Percentiles rank a stretch among this genome's conserved stretches.
Conservation (phyloP, 92 coral and sea anemone species). For the Galaxea fascicularis region DNA sequence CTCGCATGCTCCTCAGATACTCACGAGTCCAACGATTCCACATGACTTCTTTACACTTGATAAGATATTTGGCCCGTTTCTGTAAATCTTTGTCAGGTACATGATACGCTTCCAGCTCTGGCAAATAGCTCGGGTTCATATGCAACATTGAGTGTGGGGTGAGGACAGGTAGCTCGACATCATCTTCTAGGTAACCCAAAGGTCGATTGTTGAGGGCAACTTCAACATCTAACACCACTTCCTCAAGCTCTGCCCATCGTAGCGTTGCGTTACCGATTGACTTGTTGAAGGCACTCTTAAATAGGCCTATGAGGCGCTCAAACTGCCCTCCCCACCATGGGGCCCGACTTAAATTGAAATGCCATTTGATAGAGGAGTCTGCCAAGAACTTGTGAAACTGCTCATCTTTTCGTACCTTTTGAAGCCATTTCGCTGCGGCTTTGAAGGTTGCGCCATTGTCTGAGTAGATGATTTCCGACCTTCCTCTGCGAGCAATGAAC, state of each 20-base stretch:
- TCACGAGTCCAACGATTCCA: not conserved
- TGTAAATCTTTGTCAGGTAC: not conserved
- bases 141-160: no score
- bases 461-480: not conserved
- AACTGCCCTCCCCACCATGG: no score
- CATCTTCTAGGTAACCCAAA: slow-evolving; percentile 5
- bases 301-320: no score
- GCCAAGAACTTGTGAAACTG: not conserved
- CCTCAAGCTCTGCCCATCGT: no score
- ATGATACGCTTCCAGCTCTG: slow-evolving; percentile 7
- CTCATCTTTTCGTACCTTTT: not conserved
- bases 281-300: no score
- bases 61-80: not conserved
- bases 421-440: no score
- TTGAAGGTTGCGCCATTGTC: no score
- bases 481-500: not conserved
- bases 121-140: not conserved
- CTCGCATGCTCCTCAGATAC: slow-evolving; percentile 5
- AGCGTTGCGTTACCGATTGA: no score
- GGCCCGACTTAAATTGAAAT: no score
- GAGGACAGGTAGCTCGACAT: no score
- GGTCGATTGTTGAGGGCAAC: slow-evolving; percentile 17
- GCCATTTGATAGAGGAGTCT: not conserved
- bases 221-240: no score
- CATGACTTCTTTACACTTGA: slow-evolving; percentile 11